These are phyloP conservation scores for Chaetops frenatus DNA, from an alignment of 2,113 vertebrate species.

Conservation along the genomic window DNA sequence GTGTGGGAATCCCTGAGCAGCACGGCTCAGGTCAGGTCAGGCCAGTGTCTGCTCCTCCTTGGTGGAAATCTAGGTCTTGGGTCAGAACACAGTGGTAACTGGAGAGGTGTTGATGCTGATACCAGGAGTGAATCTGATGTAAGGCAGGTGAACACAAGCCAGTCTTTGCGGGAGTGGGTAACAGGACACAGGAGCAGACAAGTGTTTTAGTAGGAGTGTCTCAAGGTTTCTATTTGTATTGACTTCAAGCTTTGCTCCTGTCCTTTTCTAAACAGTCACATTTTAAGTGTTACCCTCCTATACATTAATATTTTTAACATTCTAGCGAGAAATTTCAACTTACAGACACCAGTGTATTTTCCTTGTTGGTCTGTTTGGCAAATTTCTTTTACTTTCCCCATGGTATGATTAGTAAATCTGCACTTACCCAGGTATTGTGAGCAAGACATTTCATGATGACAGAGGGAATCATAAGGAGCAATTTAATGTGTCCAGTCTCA, in stretches of 20 bases:
- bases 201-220: rapidly evolving
- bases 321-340: neutral
- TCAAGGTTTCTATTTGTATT: neutral
- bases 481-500: neutral
- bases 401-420: neutral
- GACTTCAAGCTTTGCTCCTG: neutral
- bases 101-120: neutral
- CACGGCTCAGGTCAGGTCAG: rapidly evolving
- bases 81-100: neutral
- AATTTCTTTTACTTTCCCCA: neutral
- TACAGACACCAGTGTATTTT: neutral
- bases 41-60: neutral
- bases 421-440: neutral
- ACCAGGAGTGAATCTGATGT: neutral
- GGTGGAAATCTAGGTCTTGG: neutral
- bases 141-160: rapidly evolving
- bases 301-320: neutral
- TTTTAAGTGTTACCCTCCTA: neutral
- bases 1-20: rapidly evolving
- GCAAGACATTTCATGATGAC: neutral
- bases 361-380: neutral
- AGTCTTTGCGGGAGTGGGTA: neutral
- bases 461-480: neutral
- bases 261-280: neutral
- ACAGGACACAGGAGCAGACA: neutral